Evolutionary conservation across 2,113 vertebrate species (phyloP).

Genomic region (Eupsittula cactorum): DNA sequence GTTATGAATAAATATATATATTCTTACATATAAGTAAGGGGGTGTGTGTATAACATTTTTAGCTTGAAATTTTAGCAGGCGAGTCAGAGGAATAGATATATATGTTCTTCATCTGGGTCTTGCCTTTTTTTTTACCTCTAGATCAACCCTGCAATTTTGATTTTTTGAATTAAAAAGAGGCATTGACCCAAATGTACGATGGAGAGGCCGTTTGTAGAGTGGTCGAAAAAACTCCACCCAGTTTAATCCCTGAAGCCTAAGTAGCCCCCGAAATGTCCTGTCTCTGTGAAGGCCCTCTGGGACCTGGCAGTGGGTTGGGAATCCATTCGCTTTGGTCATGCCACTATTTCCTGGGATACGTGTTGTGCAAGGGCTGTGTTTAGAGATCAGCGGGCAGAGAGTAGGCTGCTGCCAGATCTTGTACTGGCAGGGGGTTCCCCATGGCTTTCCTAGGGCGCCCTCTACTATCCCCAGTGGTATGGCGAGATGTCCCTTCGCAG

Average conservation of each 20-base stretch:
- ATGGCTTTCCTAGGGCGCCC: background rate
- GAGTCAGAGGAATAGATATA: background rate
- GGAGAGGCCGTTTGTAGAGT: background rate
- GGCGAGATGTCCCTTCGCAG: background rate
- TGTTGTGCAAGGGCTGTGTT: background rate
- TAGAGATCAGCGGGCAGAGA: background rate
- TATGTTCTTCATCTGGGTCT: background rate
- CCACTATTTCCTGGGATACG: background rate
- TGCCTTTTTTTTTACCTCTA: background rate
- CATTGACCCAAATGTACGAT: background rate
- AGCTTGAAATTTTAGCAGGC: constrained; percentile 28
- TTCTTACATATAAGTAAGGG: background rate
- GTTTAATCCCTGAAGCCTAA: background rate
- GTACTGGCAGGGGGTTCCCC: background rate
- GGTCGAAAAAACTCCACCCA: background rate
- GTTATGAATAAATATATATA: constrained; percentile 10
- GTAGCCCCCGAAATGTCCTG: background rate
- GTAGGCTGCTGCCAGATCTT: background rate
- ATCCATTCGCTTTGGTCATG: background rate
- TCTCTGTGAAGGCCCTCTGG: background rate
- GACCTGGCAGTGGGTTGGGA: background rate
- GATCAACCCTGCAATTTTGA: background rate
- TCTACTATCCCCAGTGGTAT: background rate
- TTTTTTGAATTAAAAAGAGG: constrained; percentile 4
- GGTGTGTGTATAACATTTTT: background rate